phyloP scores from a whole-genome alignment of 2,888 invertebrate species.

The Orchesella flavescens region DNA sequence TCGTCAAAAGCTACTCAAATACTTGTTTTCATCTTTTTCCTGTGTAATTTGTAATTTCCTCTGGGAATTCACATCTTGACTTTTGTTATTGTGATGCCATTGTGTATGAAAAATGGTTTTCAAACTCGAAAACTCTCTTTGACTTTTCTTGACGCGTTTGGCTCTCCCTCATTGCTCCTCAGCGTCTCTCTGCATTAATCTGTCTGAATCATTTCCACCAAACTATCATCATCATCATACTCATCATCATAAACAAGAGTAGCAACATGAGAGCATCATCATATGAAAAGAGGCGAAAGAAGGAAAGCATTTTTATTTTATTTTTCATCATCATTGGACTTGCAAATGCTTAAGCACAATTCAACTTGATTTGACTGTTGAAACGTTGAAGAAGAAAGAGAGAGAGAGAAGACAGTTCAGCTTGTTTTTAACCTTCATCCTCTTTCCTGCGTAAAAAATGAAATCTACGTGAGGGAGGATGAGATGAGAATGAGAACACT shows the following conservation, averaged over 20 bases:
- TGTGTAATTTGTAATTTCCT: conserved; percentile 60
- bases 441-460: conserved; percentile 2
- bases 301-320: conserved; percentile 12
- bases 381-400: neutral
- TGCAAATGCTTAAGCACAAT: conserved; percentile 44
- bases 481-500: conserved; percentile 52
- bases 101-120: conserved; percentile 12
- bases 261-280: neutral
- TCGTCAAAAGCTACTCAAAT: conserved; percentile 39
- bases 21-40: conserved; percentile 53
- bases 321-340: conserved; percentile 42
- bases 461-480: conserved; percentile 24
- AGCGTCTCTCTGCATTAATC: conserved; percentile 43
- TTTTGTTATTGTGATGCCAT: conserved; percentile 43
- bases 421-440: neutral
- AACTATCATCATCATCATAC: conserved; percentile 3
- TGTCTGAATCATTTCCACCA: conserved; percentile 51
- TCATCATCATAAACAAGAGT: neutral
- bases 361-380: conserved; percentile 17
- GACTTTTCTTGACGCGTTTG: conserved; percentile 7
- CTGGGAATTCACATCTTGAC: conserved; percentile 59
- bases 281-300: neutral
- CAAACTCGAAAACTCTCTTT: conserved; percentile 17
- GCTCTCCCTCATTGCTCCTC: conserved; percentile 19
- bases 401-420: neutral